Conservation (phyloP, 2,113 vertebrate species). For the Peromyscus maniculatus region DNA sequence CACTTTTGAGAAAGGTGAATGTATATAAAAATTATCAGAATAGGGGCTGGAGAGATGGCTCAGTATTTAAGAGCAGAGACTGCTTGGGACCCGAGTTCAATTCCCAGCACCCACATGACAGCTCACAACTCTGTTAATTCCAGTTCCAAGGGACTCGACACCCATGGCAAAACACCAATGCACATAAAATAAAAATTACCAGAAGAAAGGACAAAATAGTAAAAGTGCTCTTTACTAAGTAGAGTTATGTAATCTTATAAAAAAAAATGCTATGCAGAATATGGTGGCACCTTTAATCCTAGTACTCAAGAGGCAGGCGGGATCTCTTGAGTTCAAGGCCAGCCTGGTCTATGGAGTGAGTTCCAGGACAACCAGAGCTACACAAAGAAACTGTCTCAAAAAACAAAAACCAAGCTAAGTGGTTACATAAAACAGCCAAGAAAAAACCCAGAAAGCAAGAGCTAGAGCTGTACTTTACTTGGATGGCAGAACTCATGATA, state of each 20-base stretch:
- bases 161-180: too few species aligned
- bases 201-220: background rate
- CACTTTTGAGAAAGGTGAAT: conserved; percentile 16
- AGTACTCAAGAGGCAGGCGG: background rate
- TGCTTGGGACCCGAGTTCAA: too few species aligned
- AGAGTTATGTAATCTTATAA: background rate
- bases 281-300: background rate
- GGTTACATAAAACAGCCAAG: conserved; percentile 5
- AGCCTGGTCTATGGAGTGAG: too few species aligned
- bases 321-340: background rate
- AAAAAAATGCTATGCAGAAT: background rate
- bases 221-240: conserved; percentile 12
- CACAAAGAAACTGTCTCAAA: background rate
- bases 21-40: conserved; percentile 47
- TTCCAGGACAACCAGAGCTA: background rate
- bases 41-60: too few species aligned
- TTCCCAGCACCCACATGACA: too few species aligned
- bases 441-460: background rate
- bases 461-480: background rate
- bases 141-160: too few species aligned
- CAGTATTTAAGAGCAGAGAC: too few species aligned
- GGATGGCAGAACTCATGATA: background rate
- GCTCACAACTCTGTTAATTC: too few species aligned
- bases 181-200: background rate
- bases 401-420: background rate